Evolutionary conservation across 2,113 vertebrate species (phyloP), one percentile per base, ranked within the genome.

Genomic region (Spea multiplicata): DNA sequence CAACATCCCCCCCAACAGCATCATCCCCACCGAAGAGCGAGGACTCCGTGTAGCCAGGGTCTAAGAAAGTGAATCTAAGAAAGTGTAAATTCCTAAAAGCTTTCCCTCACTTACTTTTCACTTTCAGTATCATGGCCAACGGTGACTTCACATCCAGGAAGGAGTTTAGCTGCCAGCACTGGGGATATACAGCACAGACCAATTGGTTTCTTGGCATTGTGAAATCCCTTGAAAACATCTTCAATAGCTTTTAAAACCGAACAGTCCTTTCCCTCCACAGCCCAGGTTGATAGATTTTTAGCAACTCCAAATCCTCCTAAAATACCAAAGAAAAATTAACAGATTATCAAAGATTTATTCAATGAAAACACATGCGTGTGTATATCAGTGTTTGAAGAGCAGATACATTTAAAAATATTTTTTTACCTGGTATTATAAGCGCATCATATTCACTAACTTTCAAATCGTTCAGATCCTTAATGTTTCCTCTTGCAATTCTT

Each of bases 161-260:
- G 85, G 80, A 92, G 71, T 78, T 95, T 96, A 68, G 92, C 93
- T 14, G 95, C 95, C 48, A 96, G 90, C 66, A 96, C 83, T 0
- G 95, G 93, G 10, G 95, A 87, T 49, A 96, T 96, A 86, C 95
- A 96, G 85, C 94, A 96, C 78, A 96, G 88, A n/a, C 91, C 95
- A 13, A 96, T 86, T 30, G 95, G 94, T 74, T 96, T 96, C 48
- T 87, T 87, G 12, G 93, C 92, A 59, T 89, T 71, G 0, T 94
- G 93, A 84, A 96, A 96, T 3, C 74, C 90, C 85, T 87, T 91
- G 75, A 96, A 87, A 16, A 88, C n/a, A 0, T 82, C 90, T 83
- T 95, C 94, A 44, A 95, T 80, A 0, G 87, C 82, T 5, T 87
- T 84, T 68, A 81, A 84, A 55, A 96, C 0, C 0, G 81, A 86